Conservation (phyloP, 2,797 vertebrate genomes). For the Hypotaenidia okinawae region DNA sequence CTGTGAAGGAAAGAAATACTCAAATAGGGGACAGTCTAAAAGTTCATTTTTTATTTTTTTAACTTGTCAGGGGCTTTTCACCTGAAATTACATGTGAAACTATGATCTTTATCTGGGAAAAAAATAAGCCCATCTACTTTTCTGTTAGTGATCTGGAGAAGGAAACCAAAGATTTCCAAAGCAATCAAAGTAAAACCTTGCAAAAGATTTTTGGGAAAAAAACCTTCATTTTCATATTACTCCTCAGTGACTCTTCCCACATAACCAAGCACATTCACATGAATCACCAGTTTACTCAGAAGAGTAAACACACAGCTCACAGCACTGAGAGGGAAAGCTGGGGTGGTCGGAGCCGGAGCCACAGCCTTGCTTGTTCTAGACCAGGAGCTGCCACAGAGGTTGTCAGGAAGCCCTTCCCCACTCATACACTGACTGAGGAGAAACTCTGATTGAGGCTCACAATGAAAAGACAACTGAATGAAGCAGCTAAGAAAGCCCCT, state of each 20-base stretch:
- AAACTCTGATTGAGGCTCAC: background rate
- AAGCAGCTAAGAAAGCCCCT: background rate
- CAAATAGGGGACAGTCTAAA: background rate
- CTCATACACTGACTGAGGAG: background rate
- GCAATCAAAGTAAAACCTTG: background rate
- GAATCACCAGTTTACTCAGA: constrained; percentile 59
- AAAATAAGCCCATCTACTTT: background rate
- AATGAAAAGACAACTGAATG: background rate
- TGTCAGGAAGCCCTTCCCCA: background rate
- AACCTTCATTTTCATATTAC: constrained; percentile 39
- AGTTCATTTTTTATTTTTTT: background rate
- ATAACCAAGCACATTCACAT: constrained; percentile 24
- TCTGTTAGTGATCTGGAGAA: background rate
- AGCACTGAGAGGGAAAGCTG: background rate
- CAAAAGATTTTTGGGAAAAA: background rate
- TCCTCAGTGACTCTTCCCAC: constrained; percentile 46
- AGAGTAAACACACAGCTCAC: constrained; percentile 34
- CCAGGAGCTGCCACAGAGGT: background rate
- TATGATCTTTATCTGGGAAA: background rate
- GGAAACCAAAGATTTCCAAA: background rate
- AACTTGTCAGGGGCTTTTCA: accelerated
- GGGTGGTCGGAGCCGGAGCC: background rate
- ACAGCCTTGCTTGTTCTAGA: background rate
- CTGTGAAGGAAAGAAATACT: background rate
- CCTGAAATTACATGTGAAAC: background rate